Percentiles rank a stretch among this genome's conserved stretches.
These are phyloP conservation scores for Patella vulgata DNA, from an alignment of 1,140 invertebrate genomes.

Conservation along the genomic window DNA sequence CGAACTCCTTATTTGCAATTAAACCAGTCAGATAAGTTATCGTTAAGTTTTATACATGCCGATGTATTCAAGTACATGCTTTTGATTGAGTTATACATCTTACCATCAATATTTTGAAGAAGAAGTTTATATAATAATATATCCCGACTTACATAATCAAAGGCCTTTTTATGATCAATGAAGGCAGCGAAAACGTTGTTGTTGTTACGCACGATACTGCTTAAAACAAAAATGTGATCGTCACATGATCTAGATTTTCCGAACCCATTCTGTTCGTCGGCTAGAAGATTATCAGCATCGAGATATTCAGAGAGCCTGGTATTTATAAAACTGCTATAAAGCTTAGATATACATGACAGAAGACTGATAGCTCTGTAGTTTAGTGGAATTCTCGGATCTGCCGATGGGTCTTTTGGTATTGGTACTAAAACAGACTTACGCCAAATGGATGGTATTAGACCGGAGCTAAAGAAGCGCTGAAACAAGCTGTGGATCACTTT, in stretches of 20 bases:
- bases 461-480: constrained; percentile 30
- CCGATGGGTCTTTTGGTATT: constrained; percentile 18
- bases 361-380: constrained; percentile 35
- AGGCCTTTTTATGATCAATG: too few species aligned
- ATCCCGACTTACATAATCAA: too few species aligned
- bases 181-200: too few species aligned
- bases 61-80: not conserved
- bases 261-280: constrained; percentile 31
- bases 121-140: too few species aligned
- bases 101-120: not conserved
- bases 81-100: not conserved
- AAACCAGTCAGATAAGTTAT: constrained; percentile 25
- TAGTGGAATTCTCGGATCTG: constrained; percentile 22
- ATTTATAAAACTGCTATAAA: constrained; percentile 24
- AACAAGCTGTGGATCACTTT: constrained; percentile 9
- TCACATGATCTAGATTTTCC: constrained; percentile 21
- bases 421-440: constrained; percentile 29
- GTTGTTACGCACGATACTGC: constrained; percentile 6
- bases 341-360: constrained; percentile 15
- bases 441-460: constrained; percentile 29
- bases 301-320: constrained; percentile 14
- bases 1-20: constrained; percentile 19
- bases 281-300: constrained; percentile 18
- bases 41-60: constrained; percentile 11
- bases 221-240: constrained; percentile 25